These are phyloP conservation scores for Anser cygnoides DNA, from an alignment of 2,113 vertebrate genomes.

Conservation along the genomic window DNA sequence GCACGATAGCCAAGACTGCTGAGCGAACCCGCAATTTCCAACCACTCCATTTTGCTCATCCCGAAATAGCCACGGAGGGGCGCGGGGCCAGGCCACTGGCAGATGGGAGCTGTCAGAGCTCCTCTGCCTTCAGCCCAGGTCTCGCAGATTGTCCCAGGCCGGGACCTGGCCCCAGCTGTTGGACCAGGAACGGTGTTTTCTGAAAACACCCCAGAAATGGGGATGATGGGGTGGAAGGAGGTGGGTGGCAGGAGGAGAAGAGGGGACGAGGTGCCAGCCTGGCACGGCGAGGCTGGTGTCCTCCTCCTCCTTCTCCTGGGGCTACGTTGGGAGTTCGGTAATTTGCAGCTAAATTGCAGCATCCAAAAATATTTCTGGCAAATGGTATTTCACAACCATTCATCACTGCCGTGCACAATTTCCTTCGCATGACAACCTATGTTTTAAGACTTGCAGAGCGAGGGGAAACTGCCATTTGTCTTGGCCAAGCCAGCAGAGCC, in stretches of 20 bases:
- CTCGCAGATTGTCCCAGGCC: background rate
- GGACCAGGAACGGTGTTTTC: background rate
- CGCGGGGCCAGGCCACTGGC: background rate
- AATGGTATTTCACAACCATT: constrained; percentile 54
- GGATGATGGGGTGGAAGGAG: background rate
- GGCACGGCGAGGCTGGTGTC: background rate
- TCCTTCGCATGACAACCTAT: constrained; percentile 53
- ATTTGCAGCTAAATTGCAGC: constrained; percentile 61
- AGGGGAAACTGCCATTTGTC: constrained; percentile 62
- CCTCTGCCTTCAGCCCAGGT: background rate
- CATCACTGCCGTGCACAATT: constrained; percentile 25
- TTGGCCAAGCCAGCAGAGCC: constrained; percentile 21
- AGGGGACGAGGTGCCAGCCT: background rate
- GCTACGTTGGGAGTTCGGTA: background rate
- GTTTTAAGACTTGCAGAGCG: constrained; percentile 40
- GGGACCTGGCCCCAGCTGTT: rapidly evolving
- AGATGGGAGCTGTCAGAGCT: constrained; percentile 50
- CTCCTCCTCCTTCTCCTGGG: rapidly evolving
- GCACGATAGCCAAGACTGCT: background rate
- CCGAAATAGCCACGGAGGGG: constrained; percentile 5
- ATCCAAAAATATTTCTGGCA: constrained; percentile 60
- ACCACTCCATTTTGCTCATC: background rate
- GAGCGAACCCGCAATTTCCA: background rate
- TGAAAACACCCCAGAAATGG: background rate
- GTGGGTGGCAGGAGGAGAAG: background rate